Evolutionary conservation across 2,888 invertebrate species (phyloP).

Genomic region (Agrochola litura): DNA sequence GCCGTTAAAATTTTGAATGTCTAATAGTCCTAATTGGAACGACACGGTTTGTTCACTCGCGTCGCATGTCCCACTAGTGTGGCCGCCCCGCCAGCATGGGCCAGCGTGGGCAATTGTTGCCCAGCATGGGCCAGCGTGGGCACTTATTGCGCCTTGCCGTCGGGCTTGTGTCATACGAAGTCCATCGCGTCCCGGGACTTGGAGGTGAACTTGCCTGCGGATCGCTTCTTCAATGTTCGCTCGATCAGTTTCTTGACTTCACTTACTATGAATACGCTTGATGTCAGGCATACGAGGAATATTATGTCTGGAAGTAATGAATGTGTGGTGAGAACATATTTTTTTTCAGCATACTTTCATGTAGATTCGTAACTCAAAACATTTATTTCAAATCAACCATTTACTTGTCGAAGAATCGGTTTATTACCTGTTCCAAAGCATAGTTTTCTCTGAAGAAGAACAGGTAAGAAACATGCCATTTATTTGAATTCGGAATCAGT

Average conservation of each 20-base stretch:
- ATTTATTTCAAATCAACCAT: not conserved
- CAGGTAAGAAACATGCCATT: not conserved
- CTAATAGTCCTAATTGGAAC: slow-evolving; percentile 40
- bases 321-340: not conserved
- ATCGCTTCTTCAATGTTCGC: slow-evolving; percentile 92
- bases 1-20: slow-evolving; percentile 54
- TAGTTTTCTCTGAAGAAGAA: not conserved
- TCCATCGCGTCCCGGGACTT: slow-evolving; percentile 90
- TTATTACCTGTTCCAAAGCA: not conserved
- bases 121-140: slow-evolving; percentile 53
- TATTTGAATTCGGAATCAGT: not conserved
- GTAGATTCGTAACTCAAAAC: not conserved
- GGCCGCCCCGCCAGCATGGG: slow-evolving; percentile 35
- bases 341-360: not conserved
- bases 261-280: slow-evolving; percentile 98
- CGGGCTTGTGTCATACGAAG: slow-evolving; percentile 93
- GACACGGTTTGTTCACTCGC: slow-evolving; percentile 7
- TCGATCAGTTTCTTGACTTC: slow-evolving; percentile 97
- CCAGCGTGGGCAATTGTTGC: slow-evolving; percentile 41
- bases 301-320: slow-evolving; percentile 94
- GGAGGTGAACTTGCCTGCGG: slow-evolving; percentile 82
- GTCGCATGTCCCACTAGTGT: slow-evolving; percentile 15
- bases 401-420: not conserved
- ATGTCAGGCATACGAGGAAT: slow-evolving; percentile 97
- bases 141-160: slow-evolving; percentile 85